Conservation (phyloP, 1,140 invertebrate genomes). For the Sminthurides bifidus region DNA sequence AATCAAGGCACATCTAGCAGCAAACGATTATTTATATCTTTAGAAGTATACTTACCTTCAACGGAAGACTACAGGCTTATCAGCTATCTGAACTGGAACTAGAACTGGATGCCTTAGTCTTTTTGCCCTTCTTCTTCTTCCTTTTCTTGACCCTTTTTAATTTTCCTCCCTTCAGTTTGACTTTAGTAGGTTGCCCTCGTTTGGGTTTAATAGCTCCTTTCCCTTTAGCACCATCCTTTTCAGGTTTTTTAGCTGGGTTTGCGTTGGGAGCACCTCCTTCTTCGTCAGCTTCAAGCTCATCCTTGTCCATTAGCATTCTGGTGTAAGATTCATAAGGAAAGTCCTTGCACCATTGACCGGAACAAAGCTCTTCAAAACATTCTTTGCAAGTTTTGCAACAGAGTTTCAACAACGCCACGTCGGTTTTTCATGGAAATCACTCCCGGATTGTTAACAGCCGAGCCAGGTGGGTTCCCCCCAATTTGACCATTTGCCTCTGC, state of each 20-base stretch:
- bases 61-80: too few species aligned
- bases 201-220: conserved; percentile 2
- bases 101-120: neutral
- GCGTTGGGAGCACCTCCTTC: neutral
- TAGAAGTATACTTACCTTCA: too few species aligned
- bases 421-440: too few species aligned
- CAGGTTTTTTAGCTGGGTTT: neutral
- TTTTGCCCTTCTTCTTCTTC: conserved; percentile 20
- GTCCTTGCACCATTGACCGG: conserved; percentile 46
- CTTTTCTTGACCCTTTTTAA: conserved; percentile 5
- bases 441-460: conserved; percentile 31
- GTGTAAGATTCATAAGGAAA: conserved; percentile 42
- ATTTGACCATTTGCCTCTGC: conserved; percentile 55
- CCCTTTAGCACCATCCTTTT: neutral
- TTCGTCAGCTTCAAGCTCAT: conserved; percentile 24
- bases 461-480: too few species aligned
- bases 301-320: conserved; percentile 31
- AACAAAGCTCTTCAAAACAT: conserved; percentile 75
- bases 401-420: too few species aligned
- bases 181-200: neutral
- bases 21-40: too few species aligned
- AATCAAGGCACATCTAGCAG: too few species aligned
- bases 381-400: conserved; percentile 48
- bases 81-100: too few species aligned
- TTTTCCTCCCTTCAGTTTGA: neutral